Base-by-base conservation (phyloP, 2,888 invertebrate species). In the Venustoraphidia nigricollis region DNA sequence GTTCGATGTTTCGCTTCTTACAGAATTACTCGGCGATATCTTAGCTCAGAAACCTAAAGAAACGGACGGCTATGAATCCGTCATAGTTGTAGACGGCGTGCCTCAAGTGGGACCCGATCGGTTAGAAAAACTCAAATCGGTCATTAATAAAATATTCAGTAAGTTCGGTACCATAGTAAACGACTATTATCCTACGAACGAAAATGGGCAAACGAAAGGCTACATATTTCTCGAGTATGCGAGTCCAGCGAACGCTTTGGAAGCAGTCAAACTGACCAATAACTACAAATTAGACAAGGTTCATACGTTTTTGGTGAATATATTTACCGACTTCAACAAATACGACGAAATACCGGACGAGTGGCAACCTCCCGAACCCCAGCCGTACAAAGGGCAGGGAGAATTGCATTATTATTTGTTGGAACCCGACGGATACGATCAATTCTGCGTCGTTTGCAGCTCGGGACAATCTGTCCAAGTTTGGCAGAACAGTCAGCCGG, bases 301-400 rank as follows among this genome's bases (percentile, higher is more conserved):
- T 57, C 96, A 98, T 61, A 92, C 91, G 6, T 93, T 97, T 68
- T 75, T 83, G 62, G 90, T 94, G 42, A 96, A 95, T 67, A 72
- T 93, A 47, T 94, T 96, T 66, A 90, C 92, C 1, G 96, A 97
- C 66, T 94, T 95, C 66, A 84, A 87, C 58, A 96, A 94, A 81
- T 91, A 87, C 71, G 83, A 85, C 53, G 81, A 84, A 57, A 91
- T 94, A 54, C 86, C 92, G 9, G 84, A 90, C 57, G 84, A 93
- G 61, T 97, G 96, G 95, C 85, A 87, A 53, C 83, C 89, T 0
- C 97, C 97, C 41, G 77, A 79, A 45, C 83, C 89, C 0, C 85
- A 88, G 62, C 84, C 90, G 0, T 97, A 91, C 69, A 84, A 87
- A 63, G 88, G 93, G 50, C 87, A 92, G 63, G 87, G 87, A 39